Evolutionary conservation across 2,113 vertebrate species (phyloP).

Genomic region (Oreamnos americanus): DNA sequence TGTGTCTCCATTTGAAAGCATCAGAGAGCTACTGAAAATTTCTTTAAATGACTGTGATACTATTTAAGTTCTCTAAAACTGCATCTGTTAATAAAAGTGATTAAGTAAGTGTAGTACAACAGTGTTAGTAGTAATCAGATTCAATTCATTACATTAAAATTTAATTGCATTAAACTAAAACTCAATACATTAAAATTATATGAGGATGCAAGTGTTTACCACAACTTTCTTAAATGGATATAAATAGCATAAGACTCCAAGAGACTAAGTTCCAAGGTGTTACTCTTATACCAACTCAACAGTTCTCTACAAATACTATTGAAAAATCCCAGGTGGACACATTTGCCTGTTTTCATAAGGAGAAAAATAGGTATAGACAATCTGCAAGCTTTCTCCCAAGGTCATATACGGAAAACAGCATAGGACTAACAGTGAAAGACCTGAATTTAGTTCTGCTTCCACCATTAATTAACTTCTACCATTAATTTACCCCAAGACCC

Average conservation of each 20-base stretch:
- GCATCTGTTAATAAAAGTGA: neutral
- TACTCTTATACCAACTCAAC: neutral
- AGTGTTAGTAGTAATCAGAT: neutral
- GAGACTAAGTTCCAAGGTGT: neutral
- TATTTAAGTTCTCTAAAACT: neutral
- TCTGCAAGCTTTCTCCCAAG: neutral
- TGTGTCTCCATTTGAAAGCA: neutral
- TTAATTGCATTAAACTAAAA: constrained; percentile 11
- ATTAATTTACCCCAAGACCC: neutral
- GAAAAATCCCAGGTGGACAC: neutral
- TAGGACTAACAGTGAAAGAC: neutral
- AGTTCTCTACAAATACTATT: neutral
- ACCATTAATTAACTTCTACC: neutral
- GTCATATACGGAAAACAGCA: neutral
- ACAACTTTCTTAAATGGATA: neutral
- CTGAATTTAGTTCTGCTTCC: neutral
- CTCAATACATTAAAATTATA: neutral
- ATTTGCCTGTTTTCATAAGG: neutral
- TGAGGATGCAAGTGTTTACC: neutral
- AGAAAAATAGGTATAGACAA: neutral
- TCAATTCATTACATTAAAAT: constrained; percentile 28
- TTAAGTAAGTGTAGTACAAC: neutral
- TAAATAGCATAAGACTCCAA: neutral
- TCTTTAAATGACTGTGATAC: neutral
- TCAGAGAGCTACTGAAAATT: neutral